These are phyloP conservation scores for Ornithoptera priamus DNA, from an alignment of 2,888 invertebrate species.

Conservation along the genomic window DNA sequence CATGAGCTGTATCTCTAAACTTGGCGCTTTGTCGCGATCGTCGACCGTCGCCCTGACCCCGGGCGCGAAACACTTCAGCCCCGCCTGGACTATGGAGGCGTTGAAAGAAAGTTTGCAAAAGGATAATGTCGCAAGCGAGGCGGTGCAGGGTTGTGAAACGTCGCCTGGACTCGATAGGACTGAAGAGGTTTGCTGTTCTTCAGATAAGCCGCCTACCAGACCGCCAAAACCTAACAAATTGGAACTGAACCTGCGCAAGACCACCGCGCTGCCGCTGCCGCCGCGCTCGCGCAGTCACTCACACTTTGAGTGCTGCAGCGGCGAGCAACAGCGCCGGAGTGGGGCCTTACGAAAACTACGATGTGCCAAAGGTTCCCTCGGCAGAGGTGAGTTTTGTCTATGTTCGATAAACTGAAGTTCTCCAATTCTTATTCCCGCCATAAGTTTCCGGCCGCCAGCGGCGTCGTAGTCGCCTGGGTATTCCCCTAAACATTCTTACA, in stretches of 20 bases:
- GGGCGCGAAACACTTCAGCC: slow-evolving; percentile 73
- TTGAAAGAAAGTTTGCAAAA: slow-evolving; percentile 47
- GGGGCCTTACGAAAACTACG: slow-evolving; percentile 88
- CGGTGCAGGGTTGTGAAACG: slow-evolving; percentile 36
- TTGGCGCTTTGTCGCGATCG: slow-evolving; percentile 86
- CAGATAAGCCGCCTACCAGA: slow-evolving; percentile 75
- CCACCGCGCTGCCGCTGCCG: slow-evolving; percentile 55
- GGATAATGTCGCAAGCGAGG: slow-evolving; percentile 34
- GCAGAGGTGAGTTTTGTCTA: slow-evolving; percentile 64
- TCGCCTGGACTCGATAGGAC: slow-evolving; percentile 41
- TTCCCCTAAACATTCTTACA: not conserved
- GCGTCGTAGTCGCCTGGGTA: not conserved
- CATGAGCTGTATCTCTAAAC: slow-evolving; percentile 88
- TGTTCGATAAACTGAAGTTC: too few species aligned
- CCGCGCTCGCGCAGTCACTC: slow-evolving; percentile 46
- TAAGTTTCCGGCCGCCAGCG: too few species aligned
- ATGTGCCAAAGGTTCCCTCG: slow-evolving; percentile 83
- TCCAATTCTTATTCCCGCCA: too few species aligned
- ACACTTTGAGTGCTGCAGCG: slow-evolving; percentile 40
- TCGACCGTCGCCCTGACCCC: slow-evolving; percentile 80
- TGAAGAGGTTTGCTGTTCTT: slow-evolving; percentile 51
- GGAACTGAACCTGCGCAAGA: slow-evolving; percentile 52
- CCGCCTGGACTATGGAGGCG: slow-evolving; percentile 79
- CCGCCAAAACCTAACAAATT: slow-evolving; percentile 79
- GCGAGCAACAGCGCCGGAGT: slow-evolving; percentile 52